Evolutionary conservation across 2,113 vertebrate species (phyloP), one percentile per base, ranked within the genome.

Genomic region (Lepus americanus): DNA sequence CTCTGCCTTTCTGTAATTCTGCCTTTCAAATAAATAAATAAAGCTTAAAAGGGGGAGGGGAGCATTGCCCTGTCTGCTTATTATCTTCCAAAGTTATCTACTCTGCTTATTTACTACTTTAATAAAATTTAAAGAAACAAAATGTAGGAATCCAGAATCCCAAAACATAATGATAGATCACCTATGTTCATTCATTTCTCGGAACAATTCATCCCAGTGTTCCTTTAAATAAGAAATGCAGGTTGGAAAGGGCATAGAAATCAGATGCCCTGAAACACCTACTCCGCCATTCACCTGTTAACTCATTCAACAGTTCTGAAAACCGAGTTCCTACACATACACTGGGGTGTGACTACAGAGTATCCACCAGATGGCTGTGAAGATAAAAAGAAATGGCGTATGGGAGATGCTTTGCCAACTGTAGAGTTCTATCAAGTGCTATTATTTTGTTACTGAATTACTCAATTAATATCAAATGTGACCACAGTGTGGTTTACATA

Each of bases 401-500:
- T 31, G 44, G 39, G 63, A 94, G 92, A 88, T 33, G 27, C 22
- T 85, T 72, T 87, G 25, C 53, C 85, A 70, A 84, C 33, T 33
- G 2, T 39, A 31, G 95, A 92, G 11, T 84, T 80, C 44, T 89
- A 33, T 44, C 59, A 49, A 51, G 9, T 19, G 39, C n/a, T 82
- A 22, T 44, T 66, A 29, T 64, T 88, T 64, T 88, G 33, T 67
- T 83, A 87, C 44, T 22, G 61, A 69, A 49, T 77, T 81, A 79
- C 20, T 89, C 74, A 95, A 88, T 83, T 88, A 63, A 90, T 9
- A 49, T 86, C 17, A 77, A 86, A 89, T 64, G 55, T 78, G 73
- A 66, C 61, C 6, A 67, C 49, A 73, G 2, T 49, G 23, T 55
- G 63, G 49, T 61, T 86, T 87, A 36, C 33, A 69, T 67, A 93